Conservation (phyloP, 2,797 vertebrate genomes). For the Channallabes apus region DNA sequence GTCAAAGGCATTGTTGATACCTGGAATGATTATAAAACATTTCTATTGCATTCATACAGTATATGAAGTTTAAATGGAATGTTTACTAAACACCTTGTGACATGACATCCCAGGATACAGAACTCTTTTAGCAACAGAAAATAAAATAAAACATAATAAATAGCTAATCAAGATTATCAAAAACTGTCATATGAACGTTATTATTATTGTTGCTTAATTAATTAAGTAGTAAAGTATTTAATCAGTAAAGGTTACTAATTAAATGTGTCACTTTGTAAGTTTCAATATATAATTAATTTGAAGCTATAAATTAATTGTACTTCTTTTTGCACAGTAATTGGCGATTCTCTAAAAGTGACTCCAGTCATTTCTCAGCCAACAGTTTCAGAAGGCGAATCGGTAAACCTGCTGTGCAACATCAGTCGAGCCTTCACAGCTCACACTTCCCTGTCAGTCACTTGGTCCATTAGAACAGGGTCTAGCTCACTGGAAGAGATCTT, state of each 20-base stretch:
- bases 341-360: constrained; percentile 71
- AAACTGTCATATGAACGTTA: neutral
- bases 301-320: neutral
- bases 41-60: no score
- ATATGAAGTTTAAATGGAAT: neutral
- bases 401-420: constrained; percentile 72
- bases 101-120: neutral
- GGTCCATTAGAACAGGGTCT: constrained; percentile 65
- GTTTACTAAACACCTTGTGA: neutral
- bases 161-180: neutral
- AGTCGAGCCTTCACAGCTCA: constrained; percentile 64
- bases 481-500: constrained; percentile 63
- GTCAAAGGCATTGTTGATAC: no score
- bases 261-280: neutral
- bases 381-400: constrained; percentile 72
- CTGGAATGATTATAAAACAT: no score
- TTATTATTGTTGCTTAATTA: no score
- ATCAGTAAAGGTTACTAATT: neutral
- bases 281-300: neutral
- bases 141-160: neutral
- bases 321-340: constrained; percentile 70
- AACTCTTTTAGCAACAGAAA: neutral
- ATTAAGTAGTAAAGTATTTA: neutral
- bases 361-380: constrained; percentile 31
- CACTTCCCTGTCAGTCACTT: constrained; percentile 78